Evolutionary conservation across 2,797 vertebrate species (phyloP), one percentile per base, ranked within the genome.

Genomic region (Molossus alvarezi): DNA sequence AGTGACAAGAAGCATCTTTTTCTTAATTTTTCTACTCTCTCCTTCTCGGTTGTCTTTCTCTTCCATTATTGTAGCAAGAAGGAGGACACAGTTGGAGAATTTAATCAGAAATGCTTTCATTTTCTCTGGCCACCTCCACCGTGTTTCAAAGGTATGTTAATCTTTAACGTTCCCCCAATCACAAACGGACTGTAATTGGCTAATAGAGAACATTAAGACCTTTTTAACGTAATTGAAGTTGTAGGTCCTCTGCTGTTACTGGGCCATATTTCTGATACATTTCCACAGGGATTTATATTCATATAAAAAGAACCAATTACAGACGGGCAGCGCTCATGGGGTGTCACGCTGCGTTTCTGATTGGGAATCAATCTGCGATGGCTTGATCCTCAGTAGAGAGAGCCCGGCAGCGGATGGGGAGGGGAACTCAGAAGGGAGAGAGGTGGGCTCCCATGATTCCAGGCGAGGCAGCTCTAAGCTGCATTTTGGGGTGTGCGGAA

Each of bases 151-250:
- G 53, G 5, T 13, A 48, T 83, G 91, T 79, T 51, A 94, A 83
- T 41, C 67, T 93, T 48, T 86, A 62, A 25, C 0, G 6, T 87
- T 86, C 87, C 58, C 83, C 80, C 92, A 75, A 55, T 90, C 76
- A 71, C 0, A 0, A 53, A 64, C 75, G 90, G 53, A 62, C 45
- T 73, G 12, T 57, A 97, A 96, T 96, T 88, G 97, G 67, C 57
- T 97, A 89, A 97, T 80, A 92, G 93, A 75, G 58, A 95, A 27
- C 65, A 90, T 48, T 71, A 27, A 82, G 77, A 76, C 2, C 92
- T 51, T 95, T 97, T 96, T 23, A 88, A 95, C 93, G 91, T 92
- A 96, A 91, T 51, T 86, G 23, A 95, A 96, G 77, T 92, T 95
- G 67, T 41, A 75, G 73, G 41, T 89, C 37, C 13, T 93, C 41